A percentile compares a stretch with the other conserved stretches of the same genome.
phyloP scores from a whole-genome alignment of 1,140 invertebrate species.

The Choristoneura fumiferana region DNA sequence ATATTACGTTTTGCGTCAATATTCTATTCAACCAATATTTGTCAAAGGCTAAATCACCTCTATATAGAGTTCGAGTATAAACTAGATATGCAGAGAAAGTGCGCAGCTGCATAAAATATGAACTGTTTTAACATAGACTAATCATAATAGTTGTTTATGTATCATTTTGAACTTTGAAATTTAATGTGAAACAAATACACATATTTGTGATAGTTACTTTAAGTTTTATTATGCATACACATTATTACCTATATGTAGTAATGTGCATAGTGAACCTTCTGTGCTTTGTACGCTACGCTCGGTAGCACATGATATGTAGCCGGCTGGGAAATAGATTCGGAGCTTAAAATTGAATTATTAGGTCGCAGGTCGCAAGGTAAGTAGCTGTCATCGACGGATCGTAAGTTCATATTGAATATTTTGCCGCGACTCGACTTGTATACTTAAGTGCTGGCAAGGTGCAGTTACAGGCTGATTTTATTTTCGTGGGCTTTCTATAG shows the following conservation, averaged over 20 bases:
- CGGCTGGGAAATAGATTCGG: constrained; percentile 1
- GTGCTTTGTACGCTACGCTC: background rate
- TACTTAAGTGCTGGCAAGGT: no score
- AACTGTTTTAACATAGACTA: no score
- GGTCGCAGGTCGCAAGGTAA: constrained; percentile 1
- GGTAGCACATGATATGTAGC: background rate
- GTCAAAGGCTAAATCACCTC: constrained; percentile 45
- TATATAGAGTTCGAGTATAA: constrained; percentile 22
- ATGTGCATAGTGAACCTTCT: background rate
- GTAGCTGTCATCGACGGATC: background rate
- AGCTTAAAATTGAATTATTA: constrained; percentile 13
- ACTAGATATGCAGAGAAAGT: background rate
- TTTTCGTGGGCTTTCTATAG: no score
- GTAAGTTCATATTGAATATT: background rate
- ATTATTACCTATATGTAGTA: no score
- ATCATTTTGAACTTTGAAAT: no score
- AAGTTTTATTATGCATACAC: no score
- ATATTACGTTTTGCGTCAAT: constrained; percentile 38
- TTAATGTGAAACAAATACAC: no score
- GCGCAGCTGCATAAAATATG: background rate
- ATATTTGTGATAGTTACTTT: no score
- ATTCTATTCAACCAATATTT: constrained; percentile 47
- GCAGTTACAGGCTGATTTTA: no score
- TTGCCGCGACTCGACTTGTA: no score
- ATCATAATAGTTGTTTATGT: no score